Conservation (phyloP, 2,113 vertebrate genomes). For the Centrocercus urophasianus region DNA sequence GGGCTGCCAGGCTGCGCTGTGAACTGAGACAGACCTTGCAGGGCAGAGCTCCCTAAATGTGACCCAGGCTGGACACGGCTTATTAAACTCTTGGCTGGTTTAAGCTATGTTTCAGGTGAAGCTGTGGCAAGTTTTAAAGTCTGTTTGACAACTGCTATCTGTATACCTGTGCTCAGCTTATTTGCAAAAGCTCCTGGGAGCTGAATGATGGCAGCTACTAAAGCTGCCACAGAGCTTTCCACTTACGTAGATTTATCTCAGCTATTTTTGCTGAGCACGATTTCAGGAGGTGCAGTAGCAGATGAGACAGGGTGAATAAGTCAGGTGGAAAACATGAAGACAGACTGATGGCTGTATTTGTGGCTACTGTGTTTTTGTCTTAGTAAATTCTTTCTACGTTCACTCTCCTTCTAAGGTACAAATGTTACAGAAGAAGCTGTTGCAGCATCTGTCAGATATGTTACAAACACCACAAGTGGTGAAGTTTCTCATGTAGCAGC, state of each 20-base stretch:
- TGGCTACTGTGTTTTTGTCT: not conserved
- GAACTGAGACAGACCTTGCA: not conserved
- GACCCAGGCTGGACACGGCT: not conserved
- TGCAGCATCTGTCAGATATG: not conserved
- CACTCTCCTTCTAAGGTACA: not conserved
- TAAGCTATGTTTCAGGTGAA: not conserved
- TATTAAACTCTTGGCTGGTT: not conserved
- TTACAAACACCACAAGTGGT: not conserved
- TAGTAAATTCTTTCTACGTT: not conserved
- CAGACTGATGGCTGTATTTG: not conserved
- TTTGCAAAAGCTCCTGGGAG: not conserved
- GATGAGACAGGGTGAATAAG: not conserved
- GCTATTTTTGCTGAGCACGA: not conserved
- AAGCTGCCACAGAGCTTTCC: not conserved
- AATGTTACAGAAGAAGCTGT: not conserved
- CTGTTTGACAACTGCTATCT: not conserved
- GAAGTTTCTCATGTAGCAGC: not conserved
- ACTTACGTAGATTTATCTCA: not conserved
- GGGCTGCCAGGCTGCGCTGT: not conserved
- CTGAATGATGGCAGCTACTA: not conserved
- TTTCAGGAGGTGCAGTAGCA: not conserved
- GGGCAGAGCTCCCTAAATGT: not conserved
- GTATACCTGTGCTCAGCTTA: not conserved
- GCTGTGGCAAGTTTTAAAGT: not conserved
- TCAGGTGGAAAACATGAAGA: not conserved